Base-by-base conservation (phyloP, 2,797 vertebrate genomes). In the Halcyon chelicuti region DNA sequence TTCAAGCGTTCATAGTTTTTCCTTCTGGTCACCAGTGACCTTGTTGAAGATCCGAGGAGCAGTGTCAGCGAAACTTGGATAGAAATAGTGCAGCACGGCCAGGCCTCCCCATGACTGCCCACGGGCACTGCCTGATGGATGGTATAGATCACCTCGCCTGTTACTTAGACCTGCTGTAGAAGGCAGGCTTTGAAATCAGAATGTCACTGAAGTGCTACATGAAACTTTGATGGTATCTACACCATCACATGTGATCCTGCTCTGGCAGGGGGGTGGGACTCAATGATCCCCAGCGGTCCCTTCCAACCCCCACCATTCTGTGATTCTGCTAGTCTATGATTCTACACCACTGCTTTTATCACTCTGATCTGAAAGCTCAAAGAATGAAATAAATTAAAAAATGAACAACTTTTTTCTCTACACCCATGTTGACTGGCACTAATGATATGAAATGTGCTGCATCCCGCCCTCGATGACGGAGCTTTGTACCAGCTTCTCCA, bases 121-220 rank as follows among this genome's bases (percentile, higher is more conserved):
- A 1, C 3, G 3, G 17, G 29, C 25, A 28, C 1, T 1, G 12
- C 16, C 82, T 18, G 19, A 9, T 14, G 29, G 3, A 46, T 12
- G 20, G 20, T 3, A 6, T 5, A 10, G 39, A 10, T 20, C 26
- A 2, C 31, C 19, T 20, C 1, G 0, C 40, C n/a, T 6, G 33
- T 40, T 25, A 33, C 26, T n/a, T 5, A 2, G 0, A 1, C 28
- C 16, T 39, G 5, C 7, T 21, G 33, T 14, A 29, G 33, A 46
- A 82, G 29, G 39, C 39, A n/a, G 40, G 37, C 29, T 61, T 78
- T 51, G 54, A 68, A 68, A 46, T 4, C 5, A 2, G 26, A 37
- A 0, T 1, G 1, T 8, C 9, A 4, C 1, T 22, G 26, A 42
- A 85, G 40, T 23, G 17, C 63, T 57, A 26, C 47, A 0, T 9